Conservation (phyloP, 2,797 vertebrate genomes). For the Megaceryle alcyon region DNA sequence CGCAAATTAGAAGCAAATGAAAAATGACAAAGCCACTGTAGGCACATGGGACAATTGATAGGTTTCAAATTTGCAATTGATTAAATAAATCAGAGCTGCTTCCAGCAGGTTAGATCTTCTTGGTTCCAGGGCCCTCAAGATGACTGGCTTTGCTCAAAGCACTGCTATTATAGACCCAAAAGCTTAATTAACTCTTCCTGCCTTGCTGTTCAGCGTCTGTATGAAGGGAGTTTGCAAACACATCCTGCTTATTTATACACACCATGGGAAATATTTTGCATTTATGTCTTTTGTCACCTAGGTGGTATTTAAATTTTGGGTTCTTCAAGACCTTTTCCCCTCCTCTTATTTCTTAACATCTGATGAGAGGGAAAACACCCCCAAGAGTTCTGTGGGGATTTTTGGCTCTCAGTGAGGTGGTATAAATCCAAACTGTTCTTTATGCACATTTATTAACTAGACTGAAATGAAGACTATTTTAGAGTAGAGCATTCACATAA, state of each 20-base stretch:
- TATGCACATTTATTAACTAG: neutral
- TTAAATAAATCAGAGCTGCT: neutral
- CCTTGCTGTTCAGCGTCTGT: neutral
- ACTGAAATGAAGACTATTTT: neutral
- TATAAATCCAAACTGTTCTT: neutral
- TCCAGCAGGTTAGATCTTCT: neutral
- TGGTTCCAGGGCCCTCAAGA: neutral
- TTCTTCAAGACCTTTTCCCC: neutral
- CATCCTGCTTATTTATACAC: neutral
- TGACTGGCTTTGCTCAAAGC: neutral
- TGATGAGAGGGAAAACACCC: accelerated
- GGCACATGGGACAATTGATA: neutral
- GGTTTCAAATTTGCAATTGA: neutral
- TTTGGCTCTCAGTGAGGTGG: neutral
- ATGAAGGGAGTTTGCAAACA: neutral
- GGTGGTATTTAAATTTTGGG: neutral
- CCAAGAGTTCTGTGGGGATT: neutral
- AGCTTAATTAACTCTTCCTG: neutral
- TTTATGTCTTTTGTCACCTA: neutral
- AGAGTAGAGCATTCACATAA: neutral
- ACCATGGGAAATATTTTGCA: neutral
- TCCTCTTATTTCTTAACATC: neutral
- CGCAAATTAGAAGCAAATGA: neutral
- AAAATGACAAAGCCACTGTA: conserved; percentile 15
- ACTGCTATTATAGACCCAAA: neutral